These are phyloP conservation scores for Balaeniceps rex DNA, from an alignment of 2,113 vertebrate species.

Conservation along the genomic window DNA sequence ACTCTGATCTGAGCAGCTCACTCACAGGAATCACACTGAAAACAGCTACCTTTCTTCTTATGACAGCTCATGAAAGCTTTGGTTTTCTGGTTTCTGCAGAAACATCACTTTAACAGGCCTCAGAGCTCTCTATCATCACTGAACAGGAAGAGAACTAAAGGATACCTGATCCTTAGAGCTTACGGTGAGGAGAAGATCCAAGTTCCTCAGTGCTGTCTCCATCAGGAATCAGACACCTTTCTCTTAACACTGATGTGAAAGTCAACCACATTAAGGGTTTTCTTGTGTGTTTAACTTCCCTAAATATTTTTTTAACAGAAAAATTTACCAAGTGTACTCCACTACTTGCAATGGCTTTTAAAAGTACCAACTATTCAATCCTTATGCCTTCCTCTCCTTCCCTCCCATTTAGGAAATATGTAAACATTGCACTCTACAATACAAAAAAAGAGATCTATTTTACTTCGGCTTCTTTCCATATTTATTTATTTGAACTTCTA, in stretches of 20 bases:
- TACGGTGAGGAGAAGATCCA: not conserved
- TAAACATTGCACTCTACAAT: not conserved
- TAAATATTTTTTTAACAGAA: not conserved
- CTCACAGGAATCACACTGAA: not conserved
- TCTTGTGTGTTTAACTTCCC: not conserved
- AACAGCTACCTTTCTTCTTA: not conserved
- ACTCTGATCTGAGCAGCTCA: not conserved
- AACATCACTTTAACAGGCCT: not conserved
- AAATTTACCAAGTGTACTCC: not conserved
- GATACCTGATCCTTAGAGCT: not conserved
- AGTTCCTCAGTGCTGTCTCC: not conserved
- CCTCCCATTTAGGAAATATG: not conserved
- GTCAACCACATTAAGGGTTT: not conserved
- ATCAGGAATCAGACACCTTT: not conserved
- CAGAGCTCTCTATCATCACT: not conserved
- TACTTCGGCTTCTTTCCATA: not conserved
- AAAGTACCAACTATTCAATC: not conserved
- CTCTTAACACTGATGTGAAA: not conserved
- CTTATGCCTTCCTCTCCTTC: not conserved
- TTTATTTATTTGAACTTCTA: not conserved
- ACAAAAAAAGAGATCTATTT: not conserved
- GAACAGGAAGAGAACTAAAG: not conserved
- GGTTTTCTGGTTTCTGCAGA: not conserved
- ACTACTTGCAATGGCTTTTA: not conserved
- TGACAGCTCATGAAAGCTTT: not conserved